These are phyloP conservation scores for Netelia virgata DNA, from an alignment of 2,888 invertebrate genomes.

Conservation along the genomic window DNA sequence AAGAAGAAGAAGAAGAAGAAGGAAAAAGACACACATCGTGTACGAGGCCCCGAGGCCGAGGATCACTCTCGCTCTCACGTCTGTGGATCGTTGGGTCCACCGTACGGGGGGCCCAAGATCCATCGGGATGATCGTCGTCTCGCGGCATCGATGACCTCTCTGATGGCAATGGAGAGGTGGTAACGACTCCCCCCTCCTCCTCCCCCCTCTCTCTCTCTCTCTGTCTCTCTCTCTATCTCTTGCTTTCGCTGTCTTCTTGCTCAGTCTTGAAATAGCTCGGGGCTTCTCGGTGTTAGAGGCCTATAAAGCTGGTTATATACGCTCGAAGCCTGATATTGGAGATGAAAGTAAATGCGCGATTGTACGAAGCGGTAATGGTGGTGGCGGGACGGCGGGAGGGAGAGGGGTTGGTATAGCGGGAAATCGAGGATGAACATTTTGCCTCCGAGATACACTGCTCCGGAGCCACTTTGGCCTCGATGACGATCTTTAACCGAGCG, in stretches of 20 bases:
- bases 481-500: slow-evolving; percentile 48
- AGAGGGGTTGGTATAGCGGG: slow-evolving; percentile 23
- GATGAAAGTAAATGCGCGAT: slow-evolving; percentile 75
- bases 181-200: slow-evolving; percentile 12
- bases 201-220: no score
- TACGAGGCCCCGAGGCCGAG: slow-evolving; percentile 58
- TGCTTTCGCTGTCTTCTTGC: neutral
- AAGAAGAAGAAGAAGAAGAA: no score
- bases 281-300: neutral
- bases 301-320: neutral
- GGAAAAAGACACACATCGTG: neutral
- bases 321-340: slow-evolving; percentile 71
- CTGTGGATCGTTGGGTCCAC: slow-evolving; percentile 14
- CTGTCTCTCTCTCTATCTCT: no score
- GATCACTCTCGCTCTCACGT: slow-evolving; percentile 68
- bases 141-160: slow-evolving; percentile 57
- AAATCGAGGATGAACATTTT: slow-evolving; percentile 57
- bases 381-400: neutral
- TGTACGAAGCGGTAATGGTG: slow-evolving; percentile 7
- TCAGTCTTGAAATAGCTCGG: neutral
- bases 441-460: slow-evolving; percentile 40
- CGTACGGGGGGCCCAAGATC: slow-evolving; percentile 20
- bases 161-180: slow-evolving; percentile 18
- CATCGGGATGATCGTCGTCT: slow-evolving; percentile 40
- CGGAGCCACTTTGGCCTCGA: slow-evolving; percentile 55